These are phyloP conservation scores for Agrotis clavis DNA, from an alignment of 2,888 invertebrate genomes.

Conservation along the genomic window DNA sequence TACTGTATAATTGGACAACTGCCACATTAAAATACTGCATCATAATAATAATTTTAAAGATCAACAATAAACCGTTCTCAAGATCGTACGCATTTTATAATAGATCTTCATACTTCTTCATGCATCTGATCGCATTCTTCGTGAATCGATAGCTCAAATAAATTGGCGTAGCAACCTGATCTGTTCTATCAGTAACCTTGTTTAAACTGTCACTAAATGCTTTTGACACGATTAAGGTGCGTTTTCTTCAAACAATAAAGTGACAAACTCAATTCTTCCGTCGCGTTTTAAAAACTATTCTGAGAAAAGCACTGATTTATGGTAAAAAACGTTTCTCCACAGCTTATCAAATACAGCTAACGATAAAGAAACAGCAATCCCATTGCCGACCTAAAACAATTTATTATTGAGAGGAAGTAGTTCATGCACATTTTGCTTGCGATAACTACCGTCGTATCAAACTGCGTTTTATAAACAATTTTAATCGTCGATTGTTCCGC, in stretches of 20 bases:
- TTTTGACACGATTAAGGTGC: too few species aligned
- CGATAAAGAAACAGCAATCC: conserved; percentile 64
- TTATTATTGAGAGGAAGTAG: conserved; percentile 45
- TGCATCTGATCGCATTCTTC: neutral
- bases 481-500: conserved; percentile 88
- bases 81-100: neutral
- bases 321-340: conserved; percentile 10
- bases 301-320: neutral
- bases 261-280: too few species aligned
- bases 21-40: conserved; percentile 34
- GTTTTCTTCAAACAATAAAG: too few species aligned
- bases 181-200: too few species aligned
- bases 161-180: too few species aligned
- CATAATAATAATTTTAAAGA: conserved; percentile 6
- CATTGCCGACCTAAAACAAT: conserved; percentile 66
- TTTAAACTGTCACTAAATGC: too few species aligned
- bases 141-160: neutral
- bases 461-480: conserved; percentile 86
- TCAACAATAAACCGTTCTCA: conserved; percentile 15
- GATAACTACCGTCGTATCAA: conserved; percentile 81
- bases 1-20: conserved; percentile 42
- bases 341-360: conserved; percentile 63
- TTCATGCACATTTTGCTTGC: conserved; percentile 65
- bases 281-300: too few species aligned
- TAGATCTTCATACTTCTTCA: neutral